Conservation (phyloP, 2,888 invertebrate genomes). For the Cerastis rubricosa region DNA sequence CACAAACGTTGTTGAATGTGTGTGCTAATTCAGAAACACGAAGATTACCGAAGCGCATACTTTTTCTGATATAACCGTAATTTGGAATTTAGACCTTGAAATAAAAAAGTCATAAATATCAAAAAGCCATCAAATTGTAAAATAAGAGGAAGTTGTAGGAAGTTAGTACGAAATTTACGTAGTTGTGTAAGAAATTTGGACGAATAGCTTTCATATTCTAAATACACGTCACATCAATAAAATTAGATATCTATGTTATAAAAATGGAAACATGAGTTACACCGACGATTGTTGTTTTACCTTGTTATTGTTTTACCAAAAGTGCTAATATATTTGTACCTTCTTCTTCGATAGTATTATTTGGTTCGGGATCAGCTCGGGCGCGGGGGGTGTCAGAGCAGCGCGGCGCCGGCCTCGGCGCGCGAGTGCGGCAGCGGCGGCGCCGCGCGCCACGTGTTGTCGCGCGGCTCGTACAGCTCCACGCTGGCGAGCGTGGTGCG, state of each 20-base stretch:
- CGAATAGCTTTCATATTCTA: constrained; percentile 35
- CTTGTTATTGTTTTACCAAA: constrained; percentile 23
- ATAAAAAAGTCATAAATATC: not conserved
- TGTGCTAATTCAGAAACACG: not conserved
- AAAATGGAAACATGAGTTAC: constrained; percentile 44
- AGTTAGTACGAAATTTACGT: not conserved
- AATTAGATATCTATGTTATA: constrained; percentile 29
- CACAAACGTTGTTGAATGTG: no score
- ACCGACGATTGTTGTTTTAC: constrained; percentile 21
- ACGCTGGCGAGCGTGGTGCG: constrained; percentile 96
- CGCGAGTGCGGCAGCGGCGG: constrained; percentile 95
- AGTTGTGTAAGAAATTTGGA: constrained; percentile 39
- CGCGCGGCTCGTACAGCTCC: constrained; percentile 95
- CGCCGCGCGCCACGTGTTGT: constrained; percentile 94
- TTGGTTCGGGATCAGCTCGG: constrained; percentile 20
- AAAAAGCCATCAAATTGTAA: not conserved
- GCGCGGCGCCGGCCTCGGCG: constrained; percentile 96
- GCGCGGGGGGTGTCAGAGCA: constrained; percentile 90
- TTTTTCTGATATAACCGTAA: not conserved
- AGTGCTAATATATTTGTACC: constrained; percentile 55
- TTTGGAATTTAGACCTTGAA: not conserved
- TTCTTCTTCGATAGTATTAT: constrained; percentile 31
- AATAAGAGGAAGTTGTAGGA: constrained; percentile 6
- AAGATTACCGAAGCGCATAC: not conserved
- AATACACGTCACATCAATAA: constrained; percentile 21